Conservation (phyloP, 2,797 vertebrate species). For the Muraenolepis orangiensis region DNA sequence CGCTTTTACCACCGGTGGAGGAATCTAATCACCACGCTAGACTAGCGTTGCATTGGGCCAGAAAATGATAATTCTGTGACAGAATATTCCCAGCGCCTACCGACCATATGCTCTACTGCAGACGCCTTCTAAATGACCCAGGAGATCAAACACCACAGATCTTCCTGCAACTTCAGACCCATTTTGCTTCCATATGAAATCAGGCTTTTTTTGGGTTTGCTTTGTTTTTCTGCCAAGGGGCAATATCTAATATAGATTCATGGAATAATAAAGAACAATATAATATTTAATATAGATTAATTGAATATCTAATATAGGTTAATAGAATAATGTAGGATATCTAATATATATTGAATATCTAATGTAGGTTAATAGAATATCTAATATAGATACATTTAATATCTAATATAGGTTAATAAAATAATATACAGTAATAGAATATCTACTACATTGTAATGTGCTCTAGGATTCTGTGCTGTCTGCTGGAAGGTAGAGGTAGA, state of each 20-base stretch:
- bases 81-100: conserved; percentile 36
- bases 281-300: too few species aligned
- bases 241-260: conserved; percentile 2
- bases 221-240: not conserved
- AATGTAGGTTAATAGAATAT: too few species aligned
- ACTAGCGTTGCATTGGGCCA: conserved; percentile 33
- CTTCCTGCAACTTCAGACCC: conserved; percentile 26
- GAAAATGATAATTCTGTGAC: conserved; percentile 45
- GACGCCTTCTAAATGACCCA: conserved; percentile 28
- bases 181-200: conserved; percentile 5
- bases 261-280: too few species aligned
- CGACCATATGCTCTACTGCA: conserved; percentile 22
- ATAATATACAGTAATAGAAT: too few species aligned
- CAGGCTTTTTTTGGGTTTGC: not conserved
- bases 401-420: conserved; percentile 4
- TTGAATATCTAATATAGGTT: conserved; percentile 4
- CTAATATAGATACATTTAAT: too few species aligned
- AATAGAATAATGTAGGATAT: too few species aligned
- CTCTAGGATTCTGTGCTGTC: conserved; percentile 9
- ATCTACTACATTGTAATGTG: too few species aligned
- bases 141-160: conserved; percentile 15
- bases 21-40: conserved; percentile 30
- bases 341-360: too few species aligned
- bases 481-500: conserved; percentile 23
- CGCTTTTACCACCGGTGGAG: conserved; percentile 31